Evolutionary conservation across 37 sponge, comb jelly and placozoan species (phyloP).

Genomic region (Theonella swinhoei): DNA sequence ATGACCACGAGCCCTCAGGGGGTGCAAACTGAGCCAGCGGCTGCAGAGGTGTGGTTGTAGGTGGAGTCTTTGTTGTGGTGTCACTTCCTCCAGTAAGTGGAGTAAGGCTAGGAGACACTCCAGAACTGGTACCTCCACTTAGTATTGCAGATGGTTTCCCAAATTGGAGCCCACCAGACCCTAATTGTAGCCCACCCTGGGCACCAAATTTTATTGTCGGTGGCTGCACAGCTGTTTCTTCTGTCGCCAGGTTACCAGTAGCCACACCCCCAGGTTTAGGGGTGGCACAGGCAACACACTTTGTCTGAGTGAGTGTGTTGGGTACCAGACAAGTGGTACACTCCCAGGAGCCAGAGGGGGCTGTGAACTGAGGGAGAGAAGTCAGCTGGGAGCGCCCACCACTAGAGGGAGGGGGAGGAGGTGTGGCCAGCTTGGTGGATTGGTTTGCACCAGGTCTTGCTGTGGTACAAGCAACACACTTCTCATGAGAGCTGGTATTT

Average conservation of each 20-base stretch:
- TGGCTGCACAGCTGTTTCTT: neutral
- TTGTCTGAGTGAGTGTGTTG: neutral
- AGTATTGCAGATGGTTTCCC: too few relatives aligned
- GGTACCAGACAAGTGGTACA: neutral
- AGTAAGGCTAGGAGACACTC: neutral
- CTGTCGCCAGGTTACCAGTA: neutral
- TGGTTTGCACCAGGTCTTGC: neutral
- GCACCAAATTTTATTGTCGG: neutral
- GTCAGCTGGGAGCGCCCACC: too few relatives aligned
- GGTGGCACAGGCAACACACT: neutral
- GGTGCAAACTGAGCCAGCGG: conserved; percentile 47
- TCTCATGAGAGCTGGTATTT: neutral
- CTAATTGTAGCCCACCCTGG: neutral
- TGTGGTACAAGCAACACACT: neutral
- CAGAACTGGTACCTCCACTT: neutral
- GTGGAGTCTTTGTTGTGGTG: neutral
- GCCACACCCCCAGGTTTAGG: neutral
- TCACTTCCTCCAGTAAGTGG: neutral
- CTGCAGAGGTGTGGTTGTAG: neutral
- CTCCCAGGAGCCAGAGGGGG: neutral
- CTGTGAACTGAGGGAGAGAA: neutral
- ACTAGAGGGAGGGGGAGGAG: neutral
- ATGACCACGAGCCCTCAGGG: conserved; percentile 49
- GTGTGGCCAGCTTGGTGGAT: neutral
- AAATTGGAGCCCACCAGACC: conserved; percentile 19